Conservation (phyloP, 2,888 invertebrate species). For the Tetranychus truncatus region DNA sequence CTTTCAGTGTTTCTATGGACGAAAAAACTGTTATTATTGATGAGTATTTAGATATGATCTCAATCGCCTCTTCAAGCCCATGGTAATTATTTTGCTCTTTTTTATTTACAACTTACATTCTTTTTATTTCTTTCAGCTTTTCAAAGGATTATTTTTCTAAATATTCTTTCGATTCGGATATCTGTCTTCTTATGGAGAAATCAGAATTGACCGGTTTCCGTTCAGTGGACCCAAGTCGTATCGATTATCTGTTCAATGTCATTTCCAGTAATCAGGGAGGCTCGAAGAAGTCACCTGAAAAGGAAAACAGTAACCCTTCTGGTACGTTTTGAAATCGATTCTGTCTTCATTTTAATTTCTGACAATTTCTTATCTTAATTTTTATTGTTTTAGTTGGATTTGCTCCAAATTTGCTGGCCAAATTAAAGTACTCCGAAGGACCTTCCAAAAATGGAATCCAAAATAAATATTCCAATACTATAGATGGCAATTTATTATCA, state of each 20-base stretch:
- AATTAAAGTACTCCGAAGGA: not conserved
- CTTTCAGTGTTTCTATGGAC: not conserved
- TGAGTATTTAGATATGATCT: constrained; percentile 3
- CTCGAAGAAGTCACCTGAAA: not conserved
- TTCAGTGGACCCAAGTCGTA: constrained; percentile 6
- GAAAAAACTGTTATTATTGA: not conserved
- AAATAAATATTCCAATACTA: not conserved
- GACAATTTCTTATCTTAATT: not conserved
- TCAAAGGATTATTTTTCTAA: constrained; percentile 7
- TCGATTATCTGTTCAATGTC: not conserved
- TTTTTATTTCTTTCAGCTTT: not conserved
- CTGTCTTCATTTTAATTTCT: not conserved
- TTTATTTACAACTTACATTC: not conserved
- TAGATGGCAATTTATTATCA: not conserved
- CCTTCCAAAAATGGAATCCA: not conserved
- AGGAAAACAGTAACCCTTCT: not conserved
- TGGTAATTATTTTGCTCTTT: not conserved
- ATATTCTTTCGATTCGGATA: constrained; percentile 8
- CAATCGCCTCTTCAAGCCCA: constrained; percentile 6
- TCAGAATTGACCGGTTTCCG: not conserved
- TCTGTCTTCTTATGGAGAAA: constrained; percentile 6
- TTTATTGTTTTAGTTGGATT: not conserved
- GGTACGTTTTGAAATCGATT: too few species aligned
- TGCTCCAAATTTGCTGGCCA: not conserved
- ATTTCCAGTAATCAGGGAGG: not conserved